Evolutionary conservation across 2,113 vertebrate species (phyloP), one percentile per base, ranked within the genome.

Genomic region (Datnioides undecimradiatus): DNA sequence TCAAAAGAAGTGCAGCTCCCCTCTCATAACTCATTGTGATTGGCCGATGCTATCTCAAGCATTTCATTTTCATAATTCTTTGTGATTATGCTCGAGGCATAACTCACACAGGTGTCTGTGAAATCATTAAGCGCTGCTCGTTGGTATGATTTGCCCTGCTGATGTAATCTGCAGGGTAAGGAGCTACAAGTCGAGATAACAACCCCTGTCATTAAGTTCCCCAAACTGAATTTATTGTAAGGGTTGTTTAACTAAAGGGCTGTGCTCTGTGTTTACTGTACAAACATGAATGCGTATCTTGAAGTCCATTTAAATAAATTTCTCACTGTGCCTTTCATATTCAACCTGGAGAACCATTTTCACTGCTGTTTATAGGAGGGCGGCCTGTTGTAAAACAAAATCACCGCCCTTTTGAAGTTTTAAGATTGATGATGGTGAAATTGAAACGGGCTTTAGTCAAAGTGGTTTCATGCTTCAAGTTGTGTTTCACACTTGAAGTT

Each of bases 241-340:
- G 16, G 65, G 55, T 71, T 85, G 58, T 70, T 76, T 8, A 71
- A 79, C n/a, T 31, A 73, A 92, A 87, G 87, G 88, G 80, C 88
- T 87, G 6, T 62, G 86, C 77, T 88, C 60, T 87, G 67, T 86
- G 68, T 86, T 85, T 78, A 76, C 71, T 51, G 52, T 83, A 48
- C 54, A 72, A 79, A 86, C 31, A 23, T 83, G 33, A 84, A 43
- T 9, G 27, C 23, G 2, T 75, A 41, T 73, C 27, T 69, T 38
- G 16, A 75, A 66, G 51, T 80, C 73, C 66, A 49, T 89, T 59
- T 51, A 6, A 31, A 73, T 23, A 70, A 43, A 71, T 57, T 33
- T 82, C 46, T 92, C 79, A 79, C 79, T 74, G 90, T 93, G 91
- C 90, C 91, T 93, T 93, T 86, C 87, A 90, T 88, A 54, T 60